Evolutionary conservation across 2,113 vertebrate species (phyloP), one percentile per base, ranked within the genome.

Genomic region (Coracopsis vasa): DNA sequence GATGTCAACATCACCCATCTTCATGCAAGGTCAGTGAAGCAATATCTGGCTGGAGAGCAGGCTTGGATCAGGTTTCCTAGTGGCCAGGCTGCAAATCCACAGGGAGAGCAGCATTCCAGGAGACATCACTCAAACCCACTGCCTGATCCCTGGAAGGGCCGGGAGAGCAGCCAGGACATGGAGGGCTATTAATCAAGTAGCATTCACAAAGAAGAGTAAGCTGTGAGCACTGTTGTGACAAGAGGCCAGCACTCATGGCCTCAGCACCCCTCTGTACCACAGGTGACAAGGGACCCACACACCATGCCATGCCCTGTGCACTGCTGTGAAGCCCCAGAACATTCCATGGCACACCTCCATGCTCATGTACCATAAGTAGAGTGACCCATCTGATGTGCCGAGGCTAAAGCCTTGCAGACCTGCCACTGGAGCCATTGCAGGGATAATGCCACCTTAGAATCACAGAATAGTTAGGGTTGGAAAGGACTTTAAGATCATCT

Each of bases 11-110:
- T 61, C 69, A 72, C 86, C 66, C 58, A 9, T 29, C 80, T 29
- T 91, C 41, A 88, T 71, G 82, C 6, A 9, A 88, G 92, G 92
- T 96, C 90, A 91, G 61, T 83, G 58, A 96, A 48, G 91, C 80
- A 95, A 94, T 53, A 65, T 42, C 91, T 79, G 88, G 56, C 80
- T 42, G 51, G 82, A 78, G 54, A 86, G 82, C 80, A 61, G 42
- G 31, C 51, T 16, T 45, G 69, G 61, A 37, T 29, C 75, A 11
- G 29, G n/a, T 53, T 94, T 69, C 73, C 7, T 4, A 62, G 72
- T 4, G 7, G n/a, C 7, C 67, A 71, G 42, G 47, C 39, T 92
- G 65, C 66, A 80, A 42, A 73, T 27, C 65, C 17, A 2, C 7
- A 29, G 16, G 21, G 51, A 72, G 35, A 81, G 56, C 21, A 53